Evolutionary conservation across 2,113 vertebrate species (phyloP).

Genomic region (Cranoglanis bouderius): DNA sequence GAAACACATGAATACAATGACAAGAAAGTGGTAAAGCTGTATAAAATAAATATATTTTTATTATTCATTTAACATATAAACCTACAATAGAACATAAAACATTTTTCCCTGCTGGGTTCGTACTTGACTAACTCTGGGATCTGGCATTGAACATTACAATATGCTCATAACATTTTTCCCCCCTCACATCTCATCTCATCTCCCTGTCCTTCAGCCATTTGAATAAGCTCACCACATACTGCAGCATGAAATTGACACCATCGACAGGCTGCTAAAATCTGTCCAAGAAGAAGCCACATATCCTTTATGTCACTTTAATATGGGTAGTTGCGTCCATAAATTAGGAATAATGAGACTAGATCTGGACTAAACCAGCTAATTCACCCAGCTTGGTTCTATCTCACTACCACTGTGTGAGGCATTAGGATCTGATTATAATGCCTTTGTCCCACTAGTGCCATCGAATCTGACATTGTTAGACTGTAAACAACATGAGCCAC

Average conservation of each 20-base stretch:
- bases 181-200: background rate
- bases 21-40: background rate
- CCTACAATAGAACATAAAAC: background rate
- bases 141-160: constrained; percentile 29
- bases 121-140: constrained; percentile 39
- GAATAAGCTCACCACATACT: background rate
- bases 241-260: background rate
- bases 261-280: constrained; percentile 34
- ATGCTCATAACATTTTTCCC: constrained; percentile 2
- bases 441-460: constrained; percentile 20
- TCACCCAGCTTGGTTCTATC: constrained; percentile 36
- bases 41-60: background rate
- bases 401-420: constrained; percentile 31
- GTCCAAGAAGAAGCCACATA: constrained; percentile 45
- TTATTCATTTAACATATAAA: background rate
- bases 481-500: background rate
- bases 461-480: constrained; percentile 12
- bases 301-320: constrained; percentile 18
- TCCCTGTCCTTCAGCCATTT: background rate
- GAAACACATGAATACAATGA: no score
- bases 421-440: constrained; percentile 42
- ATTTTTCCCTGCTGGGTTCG: constrained; percentile 8
- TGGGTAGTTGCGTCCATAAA: constrained; percentile 32
- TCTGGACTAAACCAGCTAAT: constrained; percentile 39
- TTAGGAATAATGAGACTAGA: constrained; percentile 27